Evolutionary conservation across 2,888 invertebrate genomes (phyloP), one percentile per base, ranked within the genome.

Genomic region (Callinectes sapidus): DNA sequence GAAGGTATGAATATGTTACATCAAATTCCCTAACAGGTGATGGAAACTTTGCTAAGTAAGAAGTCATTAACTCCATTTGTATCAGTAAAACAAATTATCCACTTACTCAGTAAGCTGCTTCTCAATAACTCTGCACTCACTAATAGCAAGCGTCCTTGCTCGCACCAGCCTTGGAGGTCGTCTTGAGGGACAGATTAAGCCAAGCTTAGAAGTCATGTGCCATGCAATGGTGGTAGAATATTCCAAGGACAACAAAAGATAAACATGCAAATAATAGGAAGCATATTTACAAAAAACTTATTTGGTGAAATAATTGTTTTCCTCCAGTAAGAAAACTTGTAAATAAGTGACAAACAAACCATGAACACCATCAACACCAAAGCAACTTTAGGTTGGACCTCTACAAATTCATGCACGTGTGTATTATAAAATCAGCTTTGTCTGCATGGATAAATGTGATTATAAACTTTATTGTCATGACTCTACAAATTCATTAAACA

Each of bases 131-230:
- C 66, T 35, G 86, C 92, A 89, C 48, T 92, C 92, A 85, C 54
- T 89, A 61, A 61, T 66, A n/a, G 66, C 89, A 32, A 92, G 61
- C 28, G 92, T 92, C 86, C 32, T 89, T 6, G 92, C 55, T 42
- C 92, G 89, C 28, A 55, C 89, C 92, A 92, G 92, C 85, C 35
- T 77, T 89, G 89, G 81, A 85, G 89, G 89, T 92, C 85, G 54
- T 66, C 39, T 42, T 66, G 42, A 89, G 39, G 89, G 61, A 92
- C 39, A 92, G 81, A 86, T 66, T 81, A 92, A 77, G 92, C 91
- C 42, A 91, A 88, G 77, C 87, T 87, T 87, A 91, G 85, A 81
- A 42, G 55, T 35, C 32, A 88, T 61, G 61, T 66, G 71, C 66
- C 66, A 71, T 90, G 77, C 71, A 90, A 35, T 54, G 35, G 18